Evolutionary conservation across 2,888 invertebrate genomes (phyloP).

Genomic region (Cataglyphis livida): DNA sequence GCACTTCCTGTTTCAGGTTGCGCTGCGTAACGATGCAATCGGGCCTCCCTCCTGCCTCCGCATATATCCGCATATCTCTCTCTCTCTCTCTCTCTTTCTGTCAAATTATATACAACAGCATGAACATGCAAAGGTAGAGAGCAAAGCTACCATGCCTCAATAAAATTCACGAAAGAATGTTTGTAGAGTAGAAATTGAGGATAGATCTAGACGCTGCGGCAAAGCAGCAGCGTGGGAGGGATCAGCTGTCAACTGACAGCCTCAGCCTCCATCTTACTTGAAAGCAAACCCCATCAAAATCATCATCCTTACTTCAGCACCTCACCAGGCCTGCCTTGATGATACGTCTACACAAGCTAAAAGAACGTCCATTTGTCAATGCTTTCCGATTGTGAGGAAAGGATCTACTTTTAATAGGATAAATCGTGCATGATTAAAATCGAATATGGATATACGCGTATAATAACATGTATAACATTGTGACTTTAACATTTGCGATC

Average conservation of each 20-base stretch:
- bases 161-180: conserved; percentile 38
- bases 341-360: conserved; percentile 83
- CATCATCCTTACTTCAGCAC: conserved; percentile 66
- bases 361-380: conserved; percentile 76
- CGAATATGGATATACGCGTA: conserved; percentile 19
- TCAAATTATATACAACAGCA: conserved; percentile 55
- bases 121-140: conserved; percentile 53
- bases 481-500: conserved; percentile 11
- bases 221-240: conserved; percentile 34
- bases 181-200: conserved; percentile 48
- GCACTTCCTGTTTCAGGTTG: conserved; percentile 26
- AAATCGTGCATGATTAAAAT: conserved; percentile 19
- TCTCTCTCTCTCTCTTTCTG: neutral
- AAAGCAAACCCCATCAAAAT: conserved; percentile 66
- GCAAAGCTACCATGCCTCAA: conserved; percentile 58
- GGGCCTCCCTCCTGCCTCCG: conserved; percentile 25
- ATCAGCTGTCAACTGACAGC: conserved; percentile 72
- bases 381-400: conserved; percentile 20
- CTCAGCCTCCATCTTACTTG: conserved; percentile 74
- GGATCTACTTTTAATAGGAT: conserved; percentile 47
- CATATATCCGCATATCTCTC: neutral
- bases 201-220: conserved; percentile 47
- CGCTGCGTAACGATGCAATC: conserved; percentile 41
- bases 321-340: conserved; percentile 83
- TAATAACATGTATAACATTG: conserved; percentile 26